A percentile compares a stretch with the other conserved stretches of the same genome.
Evolutionary conservation across 2,113 vertebrate species (phyloP).

Genomic region (Zootoca vivipara): DNA sequence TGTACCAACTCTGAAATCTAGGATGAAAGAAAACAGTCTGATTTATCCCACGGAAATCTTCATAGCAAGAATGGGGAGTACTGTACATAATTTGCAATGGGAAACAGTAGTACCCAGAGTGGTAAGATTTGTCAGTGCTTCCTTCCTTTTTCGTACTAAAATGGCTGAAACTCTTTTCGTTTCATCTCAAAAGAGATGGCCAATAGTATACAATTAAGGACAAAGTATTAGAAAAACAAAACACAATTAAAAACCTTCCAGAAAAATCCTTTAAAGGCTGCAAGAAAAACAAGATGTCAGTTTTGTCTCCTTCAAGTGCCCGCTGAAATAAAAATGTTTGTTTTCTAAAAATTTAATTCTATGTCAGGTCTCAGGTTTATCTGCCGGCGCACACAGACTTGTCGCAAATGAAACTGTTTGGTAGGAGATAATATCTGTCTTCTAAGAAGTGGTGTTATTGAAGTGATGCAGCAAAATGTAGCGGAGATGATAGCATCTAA

Average conservation of each 20-base stretch:
- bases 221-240: background rate
- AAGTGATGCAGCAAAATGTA: background rate
- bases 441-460: background rate
- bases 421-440: background rate
- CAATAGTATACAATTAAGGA: background rate
- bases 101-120: background rate
- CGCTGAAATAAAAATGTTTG: background rate
- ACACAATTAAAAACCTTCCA: background rate
- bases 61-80: background rate
- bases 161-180: background rate
- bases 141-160: background rate
- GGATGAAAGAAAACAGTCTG: background rate
- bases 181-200: background rate
- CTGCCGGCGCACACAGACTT: background rate
- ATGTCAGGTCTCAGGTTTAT: background rate
- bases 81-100: background rate
- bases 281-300: background rate
- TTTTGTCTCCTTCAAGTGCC: background rate
- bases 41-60: background rate
- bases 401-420: background rate
- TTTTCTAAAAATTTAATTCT: constrained; percentile 8
- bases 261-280: background rate
- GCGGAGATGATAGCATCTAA: background rate
- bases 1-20: background rate
- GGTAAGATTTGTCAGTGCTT: background rate